These are phyloP conservation scores for Ictidomys tridecemlineatus DNA, from an alignment of 2,113 vertebrate genomes.

Conservation along the genomic window DNA sequence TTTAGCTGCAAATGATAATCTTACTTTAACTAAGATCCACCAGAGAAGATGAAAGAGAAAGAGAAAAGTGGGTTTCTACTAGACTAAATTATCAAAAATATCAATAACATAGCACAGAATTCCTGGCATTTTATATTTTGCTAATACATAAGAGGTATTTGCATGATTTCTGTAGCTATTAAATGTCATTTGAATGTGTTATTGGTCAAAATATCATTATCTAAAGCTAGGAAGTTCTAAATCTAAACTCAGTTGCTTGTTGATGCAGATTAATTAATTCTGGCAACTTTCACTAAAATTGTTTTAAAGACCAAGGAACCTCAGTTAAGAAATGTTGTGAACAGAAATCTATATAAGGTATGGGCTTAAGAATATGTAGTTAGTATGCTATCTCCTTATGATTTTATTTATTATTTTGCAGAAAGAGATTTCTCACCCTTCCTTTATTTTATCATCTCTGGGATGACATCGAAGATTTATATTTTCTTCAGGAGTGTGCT, in stretches of 20 bases:
- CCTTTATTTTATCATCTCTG: neutral
- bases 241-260: neutral
- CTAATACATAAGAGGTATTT: neutral
- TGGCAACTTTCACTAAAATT: neutral
- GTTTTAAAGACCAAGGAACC: neutral
- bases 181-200: neutral
- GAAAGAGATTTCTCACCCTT: neutral
- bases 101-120: neutral
- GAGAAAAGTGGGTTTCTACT: neutral
- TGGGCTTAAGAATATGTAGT: neutral
- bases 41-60: neutral
- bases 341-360: neutral
- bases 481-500: neutral
- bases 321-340: neutral
- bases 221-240: neutral
- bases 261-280: neutral
- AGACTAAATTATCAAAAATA: neutral
- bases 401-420: neutral
- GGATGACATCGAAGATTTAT: neutral
- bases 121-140: neutral
- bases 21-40: neutral
- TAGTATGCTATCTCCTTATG: neutral
- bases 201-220: neutral
- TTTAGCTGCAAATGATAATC: constrained; percentile 14
- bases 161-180: neutral